These are phyloP conservation scores for Triops longicaudatus DNA, from an alignment of 1,140 invertebrate species.

Conservation along the genomic window DNA sequence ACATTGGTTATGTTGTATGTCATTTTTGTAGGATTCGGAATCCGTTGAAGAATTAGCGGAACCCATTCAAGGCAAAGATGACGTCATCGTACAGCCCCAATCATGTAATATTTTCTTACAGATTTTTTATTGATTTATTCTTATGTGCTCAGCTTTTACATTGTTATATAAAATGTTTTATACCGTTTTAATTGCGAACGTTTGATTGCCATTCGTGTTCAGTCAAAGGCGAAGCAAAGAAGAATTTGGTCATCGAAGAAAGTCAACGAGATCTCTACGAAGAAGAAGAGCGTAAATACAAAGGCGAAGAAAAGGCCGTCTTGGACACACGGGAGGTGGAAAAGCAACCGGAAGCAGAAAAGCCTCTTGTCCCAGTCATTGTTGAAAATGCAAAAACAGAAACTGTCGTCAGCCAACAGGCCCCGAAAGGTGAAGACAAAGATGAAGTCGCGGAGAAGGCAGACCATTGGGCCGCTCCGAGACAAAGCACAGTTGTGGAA, in stretches of 20 bases:
- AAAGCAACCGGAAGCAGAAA: constrained; percentile 22
- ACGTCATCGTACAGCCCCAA: constrained; percentile 33
- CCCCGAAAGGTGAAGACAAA: neutral
- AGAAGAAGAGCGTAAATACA: constrained; percentile 8
- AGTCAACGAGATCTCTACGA: neutral
- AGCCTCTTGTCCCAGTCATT: neutral
- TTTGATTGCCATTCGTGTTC: neutral
- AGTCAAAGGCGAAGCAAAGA: neutral
- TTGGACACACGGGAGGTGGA: constrained; percentile 26
- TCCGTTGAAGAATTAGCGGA: constrained; percentile 48
- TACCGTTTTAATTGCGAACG: too few relatives aligned
- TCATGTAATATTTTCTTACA: neutral
- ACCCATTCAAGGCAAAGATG: constrained; percentile 31
- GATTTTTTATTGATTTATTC: neutral
- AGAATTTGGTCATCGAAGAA: neutral
- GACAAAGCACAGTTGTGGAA: constrained; percentile 23
- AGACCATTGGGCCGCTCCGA: constrained; percentile 21
- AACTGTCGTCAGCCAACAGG: neutral
- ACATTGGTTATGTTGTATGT: neutral
- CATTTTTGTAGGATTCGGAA: constrained; percentile 50
- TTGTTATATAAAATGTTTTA: too few relatives aligned
- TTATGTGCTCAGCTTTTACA: neutral
- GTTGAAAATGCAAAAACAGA: neutral
- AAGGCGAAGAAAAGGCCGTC: constrained; percentile 26
- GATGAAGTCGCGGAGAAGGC: neutral